Conservation (phyloP, 2,113 vertebrate species). For the Chaetorhynchus papuensis region DNA sequence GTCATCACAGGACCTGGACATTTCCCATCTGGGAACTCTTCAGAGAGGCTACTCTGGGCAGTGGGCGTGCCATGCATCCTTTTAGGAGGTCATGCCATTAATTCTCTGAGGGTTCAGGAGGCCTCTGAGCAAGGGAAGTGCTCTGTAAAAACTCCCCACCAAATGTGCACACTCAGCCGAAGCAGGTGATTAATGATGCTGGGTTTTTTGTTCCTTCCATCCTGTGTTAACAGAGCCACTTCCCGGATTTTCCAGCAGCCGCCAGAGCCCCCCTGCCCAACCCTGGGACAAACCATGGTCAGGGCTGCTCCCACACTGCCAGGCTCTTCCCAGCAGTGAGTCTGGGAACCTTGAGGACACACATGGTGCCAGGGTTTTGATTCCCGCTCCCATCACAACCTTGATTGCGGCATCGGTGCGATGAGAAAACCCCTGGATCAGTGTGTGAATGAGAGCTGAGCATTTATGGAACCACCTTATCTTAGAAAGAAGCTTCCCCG, state of each 20-base stretch:
- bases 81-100: neutral
- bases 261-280: fast-evolving
- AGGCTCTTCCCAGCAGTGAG: neutral
- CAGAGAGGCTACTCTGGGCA: neutral
- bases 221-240: slow-evolving; percentile 6
- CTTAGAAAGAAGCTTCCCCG: neutral
- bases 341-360: fast-evolving
- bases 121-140: neutral
- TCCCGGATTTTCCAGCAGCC: neutral
- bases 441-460: neutral
- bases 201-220: slow-evolving; percentile 9
- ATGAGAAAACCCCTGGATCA: neutral
- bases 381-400: neutral
- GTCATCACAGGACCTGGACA: fast-evolving
- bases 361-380: fast-evolving
- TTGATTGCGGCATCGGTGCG: fast-evolving
- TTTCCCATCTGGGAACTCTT: neutral
- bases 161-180: neutral
- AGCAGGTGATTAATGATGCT: neutral
- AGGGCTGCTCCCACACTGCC: neutral
- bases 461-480: neutral
- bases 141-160: slow-evolving; percentile 1
- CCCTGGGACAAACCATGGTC: neutral
- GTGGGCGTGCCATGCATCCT: neutral
- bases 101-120: neutral